Conservation (phyloP, 2,797 vertebrate genomes). For the Bryconaethiops microstoma region DNA sequence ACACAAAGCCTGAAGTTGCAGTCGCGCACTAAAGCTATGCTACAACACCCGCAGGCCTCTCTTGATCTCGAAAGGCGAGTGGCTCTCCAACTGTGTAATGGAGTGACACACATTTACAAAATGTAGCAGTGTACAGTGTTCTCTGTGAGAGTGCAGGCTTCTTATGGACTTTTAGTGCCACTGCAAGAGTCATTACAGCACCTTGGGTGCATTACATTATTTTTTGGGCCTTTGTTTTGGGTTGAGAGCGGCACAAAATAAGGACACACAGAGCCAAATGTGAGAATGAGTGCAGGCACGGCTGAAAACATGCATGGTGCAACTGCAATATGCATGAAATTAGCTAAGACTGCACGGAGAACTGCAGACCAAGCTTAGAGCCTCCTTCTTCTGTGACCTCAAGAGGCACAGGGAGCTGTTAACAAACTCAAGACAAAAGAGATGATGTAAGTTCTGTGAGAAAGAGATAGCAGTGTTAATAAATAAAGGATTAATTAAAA, state of each 20-base stretch:
- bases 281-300: too few relatives aligned
- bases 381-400: too few relatives aligned
- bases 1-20: constrained; percentile 47
- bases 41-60: background rate
- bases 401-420: too few relatives aligned
- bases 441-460: too few relatives aligned
- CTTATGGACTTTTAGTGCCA: constrained; percentile 10
- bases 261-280: background rate
- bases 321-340: background rate
- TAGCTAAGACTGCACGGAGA: too few relatives aligned
- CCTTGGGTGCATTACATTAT: constrained; percentile 17
- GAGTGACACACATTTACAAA: constrained; percentile 28
- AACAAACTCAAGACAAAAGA: too few relatives aligned
- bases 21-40: constrained; percentile 43
- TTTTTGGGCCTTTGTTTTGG: background rate
- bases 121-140: constrained; percentile 39
- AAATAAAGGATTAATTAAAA: too few relatives aligned
- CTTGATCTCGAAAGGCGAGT: constrained; percentile 32
- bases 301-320: background rate
- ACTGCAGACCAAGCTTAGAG: too few relatives aligned
- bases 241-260: background rate
- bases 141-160: constrained; percentile 14
- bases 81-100: constrained; percentile 31
- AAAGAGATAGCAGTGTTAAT: too few relatives aligned
- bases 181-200: constrained; percentile 28